Base-by-base conservation (phyloP, 2,888 invertebrate genomes). In the Scaptomyza polygonia region DNA sequence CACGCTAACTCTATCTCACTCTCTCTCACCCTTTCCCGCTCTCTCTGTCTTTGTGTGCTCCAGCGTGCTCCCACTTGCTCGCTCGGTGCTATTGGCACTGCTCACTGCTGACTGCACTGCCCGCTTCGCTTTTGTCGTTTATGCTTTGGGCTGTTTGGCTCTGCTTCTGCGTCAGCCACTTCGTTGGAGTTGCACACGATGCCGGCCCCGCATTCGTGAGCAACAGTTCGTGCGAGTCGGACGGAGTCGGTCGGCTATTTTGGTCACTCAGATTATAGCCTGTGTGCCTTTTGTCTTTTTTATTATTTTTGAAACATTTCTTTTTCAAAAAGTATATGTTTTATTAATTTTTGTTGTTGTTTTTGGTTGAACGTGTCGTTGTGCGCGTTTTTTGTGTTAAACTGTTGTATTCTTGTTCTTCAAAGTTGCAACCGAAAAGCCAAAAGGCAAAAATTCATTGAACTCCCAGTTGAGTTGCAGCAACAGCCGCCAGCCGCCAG, bases 191-290 rank as follows among this genome's bases (percentile, higher is more conserved):
- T 81, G 76, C 82, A 77, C 71, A 71, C 71, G 66, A 68, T 71
- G 59, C 71, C 79, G 64, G 44, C 51, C 51, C 77, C 77, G 87
- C 85, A 89, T 89, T 89, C 89, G 90, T 87, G 81, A 88, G 83
- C 77, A 79, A 81, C 77, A 85, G 72, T 80, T 78, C 88, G 88
- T 84, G 77, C 84, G 83, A 86, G 79, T 79, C 81, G 88, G 90
- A 88, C 89, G 89, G 81, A 67, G 72, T 66, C 73, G 77, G 77
- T 71, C 27, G 66, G 65, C 66, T 56, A 43, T 45, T 67, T 67
- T 49, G 52, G 43, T 67, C 44, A 71, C 63, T 64, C 53, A 58
- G 72, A 21, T 44, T 71, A 54, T 34, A 53, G 62, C 53, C 76
- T 62, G 53, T 66, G 52, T 55, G 51, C 63, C 44, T 42, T 57